Base-by-base conservation (phyloP, 1,140 invertebrate species). In the Scylla paramamosain region DNA sequence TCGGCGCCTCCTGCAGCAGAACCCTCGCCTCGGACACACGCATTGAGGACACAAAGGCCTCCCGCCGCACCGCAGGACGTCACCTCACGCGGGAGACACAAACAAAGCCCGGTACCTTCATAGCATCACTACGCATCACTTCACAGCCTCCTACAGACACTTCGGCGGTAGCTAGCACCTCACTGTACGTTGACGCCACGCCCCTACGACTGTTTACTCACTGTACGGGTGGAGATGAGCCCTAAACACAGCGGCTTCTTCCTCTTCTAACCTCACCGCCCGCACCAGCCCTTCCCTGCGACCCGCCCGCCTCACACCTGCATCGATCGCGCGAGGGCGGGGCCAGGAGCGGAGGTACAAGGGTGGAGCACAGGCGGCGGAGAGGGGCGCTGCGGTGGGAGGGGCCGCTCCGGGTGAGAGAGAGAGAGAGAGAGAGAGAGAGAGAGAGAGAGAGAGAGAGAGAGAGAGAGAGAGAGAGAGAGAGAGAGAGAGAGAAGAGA, bases 261-360 rank as follows among this genome's bases (percentile, higher is more conserved):
- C 90, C 52, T 52, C 29, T 31, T 28, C 52, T 46, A 32, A 52
- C 90, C 52, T 67, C 52, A 29, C 90, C 52, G 52, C 52, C 90
- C 29, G 52, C 52, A 25, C 90, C 90, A 32, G 52, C 89, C 52
- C 90, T 31, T 39, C 45, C 87, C 39, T 14, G 46, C 16, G 90
- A 91, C 29, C 90, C 84, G 39, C 45, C 39, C 32, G 88, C 45
- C 94, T 77, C 67, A 92, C 94, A 95, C 94, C 94, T 95, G 94
- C 90, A 95, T 95, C 94, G 94, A 95, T 95, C 90, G 83, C 20
- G 89, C 16, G n/a, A 67, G 91, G 94, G 90, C 45, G 94, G 86
- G 94, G 46, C 77, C 20, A 45, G 29, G n/a, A 32, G 29, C 32
- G 87, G 94, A 87, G 82, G 94, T 84, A 29, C 94, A 20, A 12